These are phyloP conservation scores for Coecobrya sp. DNA, from an alignment of 2,888 invertebrate species.

Conservation along the genomic window DNA sequence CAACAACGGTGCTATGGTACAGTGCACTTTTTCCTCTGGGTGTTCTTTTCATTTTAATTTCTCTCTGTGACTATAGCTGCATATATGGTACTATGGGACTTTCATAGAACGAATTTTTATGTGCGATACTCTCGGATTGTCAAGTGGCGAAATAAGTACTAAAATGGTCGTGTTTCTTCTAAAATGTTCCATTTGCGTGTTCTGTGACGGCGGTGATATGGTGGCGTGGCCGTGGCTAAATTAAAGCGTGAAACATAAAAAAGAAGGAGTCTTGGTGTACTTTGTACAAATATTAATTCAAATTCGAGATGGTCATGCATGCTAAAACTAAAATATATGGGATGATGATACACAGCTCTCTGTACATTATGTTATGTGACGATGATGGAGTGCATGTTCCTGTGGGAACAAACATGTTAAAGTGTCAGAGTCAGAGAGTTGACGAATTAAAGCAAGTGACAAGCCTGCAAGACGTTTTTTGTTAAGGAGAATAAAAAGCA, in stretches of 20 bases:
- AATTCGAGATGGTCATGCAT: slow-evolving; percentile 40
- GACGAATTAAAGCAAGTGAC: slow-evolving; percentile 68
- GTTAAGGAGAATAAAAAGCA: neutral
- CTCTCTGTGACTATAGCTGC: neutral
- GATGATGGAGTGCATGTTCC: slow-evolving; percentile 25
- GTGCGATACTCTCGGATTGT: neutral
- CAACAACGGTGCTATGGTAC: neutral
- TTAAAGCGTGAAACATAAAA: slow-evolving; percentile 27
- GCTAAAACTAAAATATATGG: neutral
- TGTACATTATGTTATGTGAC: neutral
- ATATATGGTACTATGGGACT: neutral
- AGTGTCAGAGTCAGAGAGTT: slow-evolving; percentile 49
- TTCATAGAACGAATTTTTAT: too few relatives aligned
- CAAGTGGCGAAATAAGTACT: neutral
- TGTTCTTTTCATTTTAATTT: neutral
- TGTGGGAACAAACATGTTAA: slow-evolving; percentile 61
- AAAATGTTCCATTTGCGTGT: slow-evolving; percentile 25
- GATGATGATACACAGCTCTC: neutral
- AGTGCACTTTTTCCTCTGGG: neutral
- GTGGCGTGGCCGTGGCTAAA: neutral
- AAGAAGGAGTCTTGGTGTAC: neutral
- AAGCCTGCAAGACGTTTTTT: slow-evolving; percentile 42
- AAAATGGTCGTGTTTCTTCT: neutral
- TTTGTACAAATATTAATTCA: slow-evolving; percentile 36
- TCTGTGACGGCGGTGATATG: neutral